Evolutionary conservation across 1,140 invertebrate species (phyloP), one percentile per base, ranked within the genome.

Genomic region (Thaumetopoea pityocampa): DNA sequence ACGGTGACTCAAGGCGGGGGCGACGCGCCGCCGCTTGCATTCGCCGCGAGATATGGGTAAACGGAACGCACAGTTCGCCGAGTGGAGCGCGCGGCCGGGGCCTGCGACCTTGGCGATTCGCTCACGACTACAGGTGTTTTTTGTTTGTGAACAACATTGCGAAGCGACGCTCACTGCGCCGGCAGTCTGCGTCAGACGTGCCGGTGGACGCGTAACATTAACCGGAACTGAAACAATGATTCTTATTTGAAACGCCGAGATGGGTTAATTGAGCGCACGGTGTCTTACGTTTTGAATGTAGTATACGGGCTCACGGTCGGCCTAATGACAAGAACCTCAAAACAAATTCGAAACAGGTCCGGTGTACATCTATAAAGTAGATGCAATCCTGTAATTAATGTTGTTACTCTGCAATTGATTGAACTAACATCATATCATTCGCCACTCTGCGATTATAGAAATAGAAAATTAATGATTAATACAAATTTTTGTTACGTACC

Each of bases 41-140:
- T 79, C 59, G 72, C 72, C 78, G 74, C 72, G 73, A 83, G 71
- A 83, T 83, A 76, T 83, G 74, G 77, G 77, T 79, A 72, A 80
- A 67, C 72, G 74, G 74, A 79, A 68, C 76, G 72, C 70, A 43
- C n/a, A n/a, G n/a, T n/a, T n/a, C n/a, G n/a, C n/a, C n/a, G 60
- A 72, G 61, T 67, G 58, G 45, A 73, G 60, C 71, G 61, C 65
- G 76, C 69, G 51, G 57, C 69, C 48, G 70, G 76, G 76, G 76
- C 76, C 69, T 73, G 70, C 65, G 77, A 74, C 79, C 74, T 80
- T 83, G 74, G 60, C 66, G 57, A 70, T 77, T 78, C 68, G 58
- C 67, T 68, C 68, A 70, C 73, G 68, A 72, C 71, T 80, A 84
- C 76, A 80, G 76, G 79, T 81, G 76, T 77, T 83, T 83, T 78